Conservation (phyloP, 2,888 invertebrate species). For the Hirudinaria manillensis region DNA sequence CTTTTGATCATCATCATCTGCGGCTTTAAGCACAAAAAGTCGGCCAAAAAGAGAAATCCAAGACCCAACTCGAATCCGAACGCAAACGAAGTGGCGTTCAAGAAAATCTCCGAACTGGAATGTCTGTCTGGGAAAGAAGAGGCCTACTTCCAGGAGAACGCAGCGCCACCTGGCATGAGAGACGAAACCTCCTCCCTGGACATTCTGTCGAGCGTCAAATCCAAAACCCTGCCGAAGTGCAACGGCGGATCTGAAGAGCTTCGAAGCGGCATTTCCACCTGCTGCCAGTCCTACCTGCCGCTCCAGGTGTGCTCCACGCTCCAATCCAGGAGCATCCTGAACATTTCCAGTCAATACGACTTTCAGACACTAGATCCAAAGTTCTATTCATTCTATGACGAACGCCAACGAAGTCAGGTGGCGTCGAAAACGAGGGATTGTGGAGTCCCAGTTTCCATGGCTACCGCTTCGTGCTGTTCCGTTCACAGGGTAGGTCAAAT, state of each 20-base stretch:
- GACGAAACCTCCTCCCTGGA: not conserved
- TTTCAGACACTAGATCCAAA: not conserved
- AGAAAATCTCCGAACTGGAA: not conserved
- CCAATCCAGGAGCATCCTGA: too few species aligned
- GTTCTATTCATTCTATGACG: not conserved
- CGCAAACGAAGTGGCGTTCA: not conserved
- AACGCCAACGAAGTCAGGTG: too few species aligned
- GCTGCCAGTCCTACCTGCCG: not conserved
- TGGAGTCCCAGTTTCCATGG: too few species aligned
- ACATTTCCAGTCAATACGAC: not conserved
- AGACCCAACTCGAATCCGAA: not conserved
- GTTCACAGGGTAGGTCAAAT: too few species aligned
- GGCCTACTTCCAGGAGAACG: not conserved
- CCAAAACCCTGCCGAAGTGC: not conserved
- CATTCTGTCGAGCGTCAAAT: not conserved
- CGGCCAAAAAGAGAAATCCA: not conserved
- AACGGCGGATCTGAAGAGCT: not conserved
- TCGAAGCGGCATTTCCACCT: not conserved
- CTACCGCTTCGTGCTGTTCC: too few species aligned
- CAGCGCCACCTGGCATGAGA: not conserved
- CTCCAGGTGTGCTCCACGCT: too few species aligned
- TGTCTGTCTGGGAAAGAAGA: conserved; percentile 8
- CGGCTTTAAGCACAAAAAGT: conserved; percentile 15
- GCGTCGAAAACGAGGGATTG: too few species aligned
- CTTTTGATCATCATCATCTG: conserved; percentile 29